These are phyloP conservation scores for Patiria miniata DNA, from an alignment of 35 echinoderm and acorn worm species.

Conservation along the genomic window DNA sequence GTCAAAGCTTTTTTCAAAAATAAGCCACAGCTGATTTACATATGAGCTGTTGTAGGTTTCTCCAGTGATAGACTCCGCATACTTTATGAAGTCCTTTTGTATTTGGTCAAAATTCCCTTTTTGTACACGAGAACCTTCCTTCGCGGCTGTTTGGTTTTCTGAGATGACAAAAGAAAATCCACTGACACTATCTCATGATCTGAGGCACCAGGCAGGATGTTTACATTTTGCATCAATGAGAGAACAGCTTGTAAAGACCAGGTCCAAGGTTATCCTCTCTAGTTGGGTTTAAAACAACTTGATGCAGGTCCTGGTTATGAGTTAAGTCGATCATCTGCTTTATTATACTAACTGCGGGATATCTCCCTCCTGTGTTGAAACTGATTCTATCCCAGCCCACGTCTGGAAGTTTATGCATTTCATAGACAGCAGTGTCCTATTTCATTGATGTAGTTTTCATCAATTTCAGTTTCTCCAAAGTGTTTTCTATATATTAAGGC, in stretches of 20 bases:
- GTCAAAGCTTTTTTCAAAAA: neutral
- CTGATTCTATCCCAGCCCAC: constrained; percentile 6
- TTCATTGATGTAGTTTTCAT: no score
- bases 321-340: constrained; percentile 12
- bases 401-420: no score
- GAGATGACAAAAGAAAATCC: neutral
- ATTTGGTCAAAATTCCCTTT: constrained; percentile 27
- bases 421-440: no score
- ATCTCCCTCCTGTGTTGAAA: constrained; percentile 32
- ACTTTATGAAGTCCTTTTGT: neutral
- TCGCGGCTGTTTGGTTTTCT: constrained; percentile 24
- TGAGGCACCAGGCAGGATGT: constrained; percentile 2
- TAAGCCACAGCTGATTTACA: neutral
- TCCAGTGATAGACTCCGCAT: neutral
- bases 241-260: constrained; percentile 42
- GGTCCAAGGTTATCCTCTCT: constrained; percentile 26
- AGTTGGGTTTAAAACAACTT: constrained; percentile 17
- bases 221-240: constrained; percentile 27
- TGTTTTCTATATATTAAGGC: no score
- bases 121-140: constrained; percentile 16
- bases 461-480: no score
- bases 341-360: constrained; percentile 35
- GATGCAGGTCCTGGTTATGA: neutral
- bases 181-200: constrained; percentile 43
- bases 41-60: neutral